Base-by-base conservation (phyloP, 2,888 invertebrate species). In the Temnothorax ravouxi region DNA sequence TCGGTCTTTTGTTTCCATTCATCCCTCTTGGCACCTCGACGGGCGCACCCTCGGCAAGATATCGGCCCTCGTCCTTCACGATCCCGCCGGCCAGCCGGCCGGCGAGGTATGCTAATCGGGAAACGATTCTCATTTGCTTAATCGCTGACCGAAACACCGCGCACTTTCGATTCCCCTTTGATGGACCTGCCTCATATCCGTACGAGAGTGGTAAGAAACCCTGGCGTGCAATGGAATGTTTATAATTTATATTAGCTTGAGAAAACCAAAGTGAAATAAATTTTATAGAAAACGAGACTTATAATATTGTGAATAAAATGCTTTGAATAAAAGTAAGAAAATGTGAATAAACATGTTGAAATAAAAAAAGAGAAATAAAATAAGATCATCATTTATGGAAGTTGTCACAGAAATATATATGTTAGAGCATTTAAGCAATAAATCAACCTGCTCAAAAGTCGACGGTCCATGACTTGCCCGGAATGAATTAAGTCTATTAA, bases 1-100 rank as follows among this genome's bases (percentile, higher is more conserved):
- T 93, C 93, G 90, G 87, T 92, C 93, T 93, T 93, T 93, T 93
- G 93, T 93, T 93, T 93, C 91, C 93, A 91, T 93, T 93, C 92
- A 93, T 92, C 92, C 93, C 93, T 91, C 91, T 91, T 93, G 89
- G 89, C 93, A 92, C 92, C 92, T 92, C 88, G 34, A 84, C 88
- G 86, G 83, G 81, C 87, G 62, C 86, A 84, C 86, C 90, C 88
- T 86, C 76, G 72, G 83, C 79, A 84, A 87, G 71, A 34, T 82
- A 85, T 82, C 76, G 79, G 76, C 56, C 83, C 67, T 82, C 71
- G 83, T 85, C 84, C 86, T 84, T 84, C 61, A 72, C 84, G 74
- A 85, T 80, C 79, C 84, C 84, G 84, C 77, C 71, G 82, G 64
- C 86, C 90, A 91, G 88, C 88, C 89, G 91, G 87, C 85, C 86